Conservation (phyloP, 2,113 vertebrate genomes). For the Solenodon paradoxus region DNA sequence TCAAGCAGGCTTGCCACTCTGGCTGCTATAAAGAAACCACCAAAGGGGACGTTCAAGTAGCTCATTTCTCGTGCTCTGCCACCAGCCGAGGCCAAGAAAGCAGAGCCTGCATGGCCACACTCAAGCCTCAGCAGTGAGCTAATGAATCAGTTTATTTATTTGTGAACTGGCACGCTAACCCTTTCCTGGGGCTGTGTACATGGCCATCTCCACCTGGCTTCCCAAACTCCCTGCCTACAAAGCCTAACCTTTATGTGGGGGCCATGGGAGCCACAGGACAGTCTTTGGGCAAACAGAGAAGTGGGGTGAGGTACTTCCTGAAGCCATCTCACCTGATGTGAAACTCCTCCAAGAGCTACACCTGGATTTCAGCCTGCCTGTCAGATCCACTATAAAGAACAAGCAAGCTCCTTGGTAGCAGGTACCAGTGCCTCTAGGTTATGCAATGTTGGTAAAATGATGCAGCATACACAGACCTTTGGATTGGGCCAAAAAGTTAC, state of each 20-base stretch:
- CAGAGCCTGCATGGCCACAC: slow-evolving; percentile 23
- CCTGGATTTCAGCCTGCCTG: slow-evolving; percentile 1
- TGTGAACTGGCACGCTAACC: slow-evolving; percentile 35
- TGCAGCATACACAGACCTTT: background rate
- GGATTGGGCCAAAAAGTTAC: background rate
- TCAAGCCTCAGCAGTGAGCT: slow-evolving; percentile 48
- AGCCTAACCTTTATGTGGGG: background rate
- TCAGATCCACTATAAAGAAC: slow-evolving; percentile 30
- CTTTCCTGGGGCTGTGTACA: slow-evolving; percentile 51
- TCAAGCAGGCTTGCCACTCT: slow-evolving; percentile 45
- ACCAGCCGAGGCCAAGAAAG: slow-evolving; percentile 52
- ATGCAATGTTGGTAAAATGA: slow-evolving; percentile 16
- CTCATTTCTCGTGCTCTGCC: slow-evolving; percentile 36
- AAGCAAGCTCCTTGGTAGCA: slow-evolving; percentile 12
- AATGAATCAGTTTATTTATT: slow-evolving; percentile 72
- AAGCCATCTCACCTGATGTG: slow-evolving; percentile 43
- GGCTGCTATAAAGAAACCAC: slow-evolving; percentile 56
- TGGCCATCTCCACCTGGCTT: slow-evolving; percentile 60
- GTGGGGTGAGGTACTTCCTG: slow-evolving; percentile 36
- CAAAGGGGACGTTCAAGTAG: slow-evolving; percentile 11
- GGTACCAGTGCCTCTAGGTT: slow-evolving; percentile 12
- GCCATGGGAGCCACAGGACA: background rate
- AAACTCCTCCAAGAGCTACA: slow-evolving; percentile 27
- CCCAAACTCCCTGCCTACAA: slow-evolving; percentile 38
- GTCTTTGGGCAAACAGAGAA: slow-evolving; percentile 46